A percentile compares a stretch with the other conserved stretches of the same genome.
Evolutionary conservation across 2,888 invertebrate genomes (phyloP).

Genomic region (Sphaerophoria rueppellii): DNA sequence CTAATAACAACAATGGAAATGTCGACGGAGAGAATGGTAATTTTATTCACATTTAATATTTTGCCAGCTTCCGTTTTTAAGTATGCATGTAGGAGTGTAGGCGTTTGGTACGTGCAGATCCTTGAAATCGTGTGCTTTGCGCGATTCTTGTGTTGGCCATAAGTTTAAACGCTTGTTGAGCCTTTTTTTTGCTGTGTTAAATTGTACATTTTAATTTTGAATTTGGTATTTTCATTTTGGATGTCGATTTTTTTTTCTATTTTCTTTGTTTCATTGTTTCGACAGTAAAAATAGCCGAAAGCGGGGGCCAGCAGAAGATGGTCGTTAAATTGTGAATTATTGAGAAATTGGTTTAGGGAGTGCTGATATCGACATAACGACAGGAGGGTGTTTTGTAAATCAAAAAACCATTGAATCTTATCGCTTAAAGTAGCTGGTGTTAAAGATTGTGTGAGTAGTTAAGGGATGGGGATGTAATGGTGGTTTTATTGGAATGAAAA

Average conservation of each 20-base stretch:
- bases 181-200: slow-evolving; percentile 44
- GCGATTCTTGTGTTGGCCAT: slow-evolving; percentile 55
- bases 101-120: slow-evolving; percentile 55
- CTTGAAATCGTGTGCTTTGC: slow-evolving; percentile 58
- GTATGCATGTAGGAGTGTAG: no score
- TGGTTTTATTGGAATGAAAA: no score
- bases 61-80: slow-evolving; percentile 32
- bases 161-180: slow-evolving; percentile 68
- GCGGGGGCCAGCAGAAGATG: slow-evolving; percentile 17
- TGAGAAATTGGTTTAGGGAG: slow-evolving; percentile 16
- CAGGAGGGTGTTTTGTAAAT: neutral
- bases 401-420: neutral
- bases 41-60: slow-evolving; percentile 74
- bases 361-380: neutral
- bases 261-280: slow-evolving; percentile 13
- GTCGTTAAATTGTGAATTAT: slow-evolving; percentile 53
- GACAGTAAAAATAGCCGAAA: slow-evolving; percentile 45
- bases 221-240: slow-evolving; percentile 55
- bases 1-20: slow-evolving; percentile 68
- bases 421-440: no score
- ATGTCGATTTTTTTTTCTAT: neutral
- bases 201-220: slow-evolving; percentile 70
- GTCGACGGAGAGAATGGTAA: slow-evolving; percentile 71
- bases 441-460: no score
- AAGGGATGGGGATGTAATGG: no score